These are phyloP conservation scores for Apotomis capreana DNA, from an alignment of 2,888 invertebrate genomes.

Conservation along the genomic window DNA sequence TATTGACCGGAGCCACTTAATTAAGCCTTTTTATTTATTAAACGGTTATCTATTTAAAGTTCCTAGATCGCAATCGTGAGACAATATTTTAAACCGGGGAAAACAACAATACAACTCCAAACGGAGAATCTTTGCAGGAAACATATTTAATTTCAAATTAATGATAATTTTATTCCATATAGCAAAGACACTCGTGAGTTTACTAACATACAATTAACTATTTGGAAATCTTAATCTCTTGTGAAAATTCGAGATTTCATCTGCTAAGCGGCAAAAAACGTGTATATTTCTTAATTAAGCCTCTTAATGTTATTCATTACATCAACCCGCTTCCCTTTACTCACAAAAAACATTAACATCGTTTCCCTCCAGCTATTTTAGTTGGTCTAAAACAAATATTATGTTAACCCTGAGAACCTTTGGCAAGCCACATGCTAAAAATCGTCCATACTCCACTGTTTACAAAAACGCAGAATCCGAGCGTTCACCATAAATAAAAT, in stretches of 20 bases:
- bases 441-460: slow-evolving; percentile 45
- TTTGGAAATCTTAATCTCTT: slow-evolving; percentile 34
- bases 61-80: slow-evolving; percentile 37
- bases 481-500: slow-evolving; percentile 51
- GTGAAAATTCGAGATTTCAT: slow-evolving; percentile 36
- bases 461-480: slow-evolving; percentile 52
- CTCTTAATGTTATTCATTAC: slow-evolving; percentile 22
- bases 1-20: slow-evolving; percentile 38
- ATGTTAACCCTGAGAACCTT: slow-evolving; percentile 32
- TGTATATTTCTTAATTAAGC: slow-evolving; percentile 30
- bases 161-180: slow-evolving; percentile 37
- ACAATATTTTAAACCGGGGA: slow-evolving; percentile 35
- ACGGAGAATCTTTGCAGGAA: slow-evolving; percentile 36
- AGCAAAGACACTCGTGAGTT: slow-evolving; percentile 29
- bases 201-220: slow-evolving; percentile 34
- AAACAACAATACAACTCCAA: slow-evolving; percentile 37
- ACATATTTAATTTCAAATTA: slow-evolving; percentile 38
- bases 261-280: slow-evolving; percentile 19
- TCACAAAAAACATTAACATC: slow-evolving; percentile 6
- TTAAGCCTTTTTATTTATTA: slow-evolving; percentile 41
- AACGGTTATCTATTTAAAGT: slow-evolving; percentile 32
- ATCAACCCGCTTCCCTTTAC: slow-evolving; percentile 11
- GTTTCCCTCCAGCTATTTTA: slow-evolving; percentile 7
- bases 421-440: slow-evolving; percentile 43
- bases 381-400: slow-evolving; percentile 27